Percentiles rank a stretch among this genome's conserved stretches.
phyloP scores from a whole-genome alignment of 2,888 invertebrate species.

The Theretra japonica region DNA sequence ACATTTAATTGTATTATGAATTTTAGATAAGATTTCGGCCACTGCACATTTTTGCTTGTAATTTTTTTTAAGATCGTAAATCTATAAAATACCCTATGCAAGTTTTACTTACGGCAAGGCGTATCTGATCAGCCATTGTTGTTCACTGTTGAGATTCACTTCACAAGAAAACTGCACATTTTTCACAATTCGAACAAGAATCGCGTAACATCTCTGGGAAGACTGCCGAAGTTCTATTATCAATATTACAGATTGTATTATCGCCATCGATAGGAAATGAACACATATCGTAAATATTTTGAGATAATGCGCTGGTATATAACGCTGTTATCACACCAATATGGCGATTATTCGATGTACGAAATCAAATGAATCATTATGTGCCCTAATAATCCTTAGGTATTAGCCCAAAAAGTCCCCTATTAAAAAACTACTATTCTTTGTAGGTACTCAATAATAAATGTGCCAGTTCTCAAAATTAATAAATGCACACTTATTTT shows the following conservation, averaged over 20 bases:
- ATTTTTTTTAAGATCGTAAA: background rate
- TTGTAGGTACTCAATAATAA: background rate
- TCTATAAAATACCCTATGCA: background rate
- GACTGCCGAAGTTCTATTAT: constrained; percentile 64
- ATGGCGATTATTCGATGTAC: constrained; percentile 40
- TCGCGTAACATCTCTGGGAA: constrained; percentile 50
- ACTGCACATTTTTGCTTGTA: background rate
- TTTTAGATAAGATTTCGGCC: constrained; percentile 8
- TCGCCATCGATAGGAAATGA: constrained; percentile 61
- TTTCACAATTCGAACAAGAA: constrained; percentile 52
- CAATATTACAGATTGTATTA: constrained; percentile 65
- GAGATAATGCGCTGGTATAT: constrained; percentile 53
- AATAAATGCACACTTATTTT: too few species aligned
- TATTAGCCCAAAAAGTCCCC: background rate
- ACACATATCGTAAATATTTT: constrained; percentile 64
- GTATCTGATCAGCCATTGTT: constrained; percentile 69
- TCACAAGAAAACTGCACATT: constrained; percentile 51
- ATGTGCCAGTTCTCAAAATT: too few species aligned
- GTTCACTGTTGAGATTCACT: constrained; percentile 61
- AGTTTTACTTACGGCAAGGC: constrained; percentile 67
- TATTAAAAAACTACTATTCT: background rate
- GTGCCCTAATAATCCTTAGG: background rate
- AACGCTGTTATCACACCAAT: constrained; percentile 40
- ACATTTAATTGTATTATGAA: background rate
- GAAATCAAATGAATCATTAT: constrained; percentile 38